These are phyloP conservation scores for Marisa cornuarietis DNA, from an alignment of 1,140 invertebrate genomes.

Conservation along the genomic window DNA sequence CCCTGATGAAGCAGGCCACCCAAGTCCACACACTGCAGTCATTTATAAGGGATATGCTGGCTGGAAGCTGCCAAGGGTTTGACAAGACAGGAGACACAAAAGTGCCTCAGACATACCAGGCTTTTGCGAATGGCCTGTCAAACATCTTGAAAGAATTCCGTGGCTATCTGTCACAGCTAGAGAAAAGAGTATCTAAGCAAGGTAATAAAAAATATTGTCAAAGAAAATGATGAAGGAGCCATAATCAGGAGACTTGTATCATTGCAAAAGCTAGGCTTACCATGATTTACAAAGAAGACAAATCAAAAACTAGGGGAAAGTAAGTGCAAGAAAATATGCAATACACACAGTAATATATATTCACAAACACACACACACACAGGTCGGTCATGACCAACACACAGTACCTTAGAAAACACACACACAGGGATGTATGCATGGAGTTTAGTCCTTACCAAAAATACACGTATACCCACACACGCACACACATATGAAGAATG, in stretches of 20 bases:
- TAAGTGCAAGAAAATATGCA: no score
- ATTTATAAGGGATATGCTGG: slow-evolving; percentile 42
- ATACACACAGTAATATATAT: no score
- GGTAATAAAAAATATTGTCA: slow-evolving; percentile 28
- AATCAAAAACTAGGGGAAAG: no score
- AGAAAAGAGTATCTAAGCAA: slow-evolving; percentile 46
- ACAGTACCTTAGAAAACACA: no score
- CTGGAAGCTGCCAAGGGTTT: slow-evolving; percentile 8
- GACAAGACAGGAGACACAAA: not conserved
- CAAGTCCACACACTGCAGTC: slow-evolving; percentile 36
- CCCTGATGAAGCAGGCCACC: slow-evolving; percentile 36
- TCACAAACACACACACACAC: no score
- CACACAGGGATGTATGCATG: no score
- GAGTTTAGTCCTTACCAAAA: no score
- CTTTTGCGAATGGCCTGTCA: slow-evolving; percentile 44
- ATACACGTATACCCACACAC: no score
- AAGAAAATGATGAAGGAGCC: not conserved
- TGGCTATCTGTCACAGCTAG: slow-evolving; percentile 35
- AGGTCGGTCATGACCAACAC: no score
- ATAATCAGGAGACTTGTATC: not conserved
- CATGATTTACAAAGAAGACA: no score
- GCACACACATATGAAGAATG: no score
- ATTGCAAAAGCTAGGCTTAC: not conserved
- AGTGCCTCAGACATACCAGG: slow-evolving; percentile 47
- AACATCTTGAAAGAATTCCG: slow-evolving; percentile 41